Percentiles rank a stretch among this genome's conserved stretches.
Evolutionary conservation across 2,113 vertebrate genomes (phyloP).

Genomic region (Bothrops jararaca): DNA sequence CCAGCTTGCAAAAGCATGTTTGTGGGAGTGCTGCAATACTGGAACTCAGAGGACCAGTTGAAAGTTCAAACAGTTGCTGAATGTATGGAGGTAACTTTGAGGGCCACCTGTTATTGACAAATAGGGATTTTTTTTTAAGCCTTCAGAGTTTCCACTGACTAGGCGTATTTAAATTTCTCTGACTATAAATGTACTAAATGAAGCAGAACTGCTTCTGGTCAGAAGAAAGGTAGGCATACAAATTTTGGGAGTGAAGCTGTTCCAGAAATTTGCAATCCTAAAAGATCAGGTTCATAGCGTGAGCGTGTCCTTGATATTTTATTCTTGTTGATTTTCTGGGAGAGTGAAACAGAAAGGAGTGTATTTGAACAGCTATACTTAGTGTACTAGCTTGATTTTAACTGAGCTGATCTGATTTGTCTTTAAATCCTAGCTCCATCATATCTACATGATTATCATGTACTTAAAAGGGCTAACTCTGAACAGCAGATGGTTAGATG

Average conservation of each 20-base stretch:
- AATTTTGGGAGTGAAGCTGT: background rate
- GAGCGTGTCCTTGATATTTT: background rate
- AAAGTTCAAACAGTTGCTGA: background rate
- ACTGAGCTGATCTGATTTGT: background rate
- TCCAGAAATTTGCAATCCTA: background rate
- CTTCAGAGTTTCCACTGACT: background rate
- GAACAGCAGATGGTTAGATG: background rate
- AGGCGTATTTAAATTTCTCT: no score
- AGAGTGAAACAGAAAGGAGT: background rate
- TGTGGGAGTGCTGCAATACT: background rate
- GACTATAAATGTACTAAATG: background rate
- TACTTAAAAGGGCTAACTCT: background rate
- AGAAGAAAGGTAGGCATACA: background rate
- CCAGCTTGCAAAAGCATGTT: background rate
- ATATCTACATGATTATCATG: background rate
- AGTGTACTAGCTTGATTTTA: background rate
- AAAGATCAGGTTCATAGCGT: background rate
- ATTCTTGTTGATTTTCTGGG: background rate
- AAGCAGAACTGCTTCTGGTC: background rate
- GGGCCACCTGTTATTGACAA: background rate
- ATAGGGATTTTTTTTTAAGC: background rate
- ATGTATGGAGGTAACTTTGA: background rate
- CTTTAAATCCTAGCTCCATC: background rate
- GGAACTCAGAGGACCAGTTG: background rate
- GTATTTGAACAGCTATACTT: background rate